Evolutionary conservation across 2,797 vertebrate species (phyloP).

Genomic region (Acanthiza pusilla): DNA sequence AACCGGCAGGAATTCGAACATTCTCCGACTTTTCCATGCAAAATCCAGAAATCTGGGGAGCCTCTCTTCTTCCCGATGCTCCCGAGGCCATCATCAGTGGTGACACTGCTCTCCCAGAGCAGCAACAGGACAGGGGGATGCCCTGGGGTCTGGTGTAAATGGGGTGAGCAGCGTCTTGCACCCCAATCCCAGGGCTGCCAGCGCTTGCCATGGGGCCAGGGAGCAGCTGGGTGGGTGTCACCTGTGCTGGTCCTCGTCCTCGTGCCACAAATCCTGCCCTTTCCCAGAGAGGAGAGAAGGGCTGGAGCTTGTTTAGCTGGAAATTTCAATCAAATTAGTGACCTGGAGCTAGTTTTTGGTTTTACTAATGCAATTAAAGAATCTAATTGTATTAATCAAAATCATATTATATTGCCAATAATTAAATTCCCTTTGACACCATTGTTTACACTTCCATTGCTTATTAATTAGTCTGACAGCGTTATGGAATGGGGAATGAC

Average conservation of each 20-base stretch:
- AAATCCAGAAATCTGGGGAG: not conserved
- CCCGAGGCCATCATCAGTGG: too few species aligned
- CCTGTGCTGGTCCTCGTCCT: not conserved
- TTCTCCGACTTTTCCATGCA: fast-evolving
- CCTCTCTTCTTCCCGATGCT: not conserved
- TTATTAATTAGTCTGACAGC: slow-evolving; percentile 28
- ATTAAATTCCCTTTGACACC: slow-evolving; percentile 61
- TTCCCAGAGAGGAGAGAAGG: not conserved
- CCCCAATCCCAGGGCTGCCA: not conserved
- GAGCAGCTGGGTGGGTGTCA: not conserved
- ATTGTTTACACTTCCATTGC: slow-evolving; percentile 25
- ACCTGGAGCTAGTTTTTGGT: not conserved
- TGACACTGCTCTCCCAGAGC: fast-evolving
- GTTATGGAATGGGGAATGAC: not conserved
- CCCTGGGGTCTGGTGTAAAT: fast-evolving
- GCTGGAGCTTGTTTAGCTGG: not conserved
- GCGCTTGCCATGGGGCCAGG: too few species aligned
- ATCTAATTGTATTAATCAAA: slow-evolving; percentile 57
- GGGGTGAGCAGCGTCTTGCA: not conserved
- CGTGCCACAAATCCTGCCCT: not conserved
- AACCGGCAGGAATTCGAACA: not conserved
- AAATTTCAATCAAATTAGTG: slow-evolving; percentile 8
- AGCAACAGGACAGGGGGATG: fast-evolving
- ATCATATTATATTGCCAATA: slow-evolving; percentile 51
- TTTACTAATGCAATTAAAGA: slow-evolving; percentile 48